Conservation (phyloP, 2,888 invertebrate species). For the Pachycephus smyrnensis region DNA sequence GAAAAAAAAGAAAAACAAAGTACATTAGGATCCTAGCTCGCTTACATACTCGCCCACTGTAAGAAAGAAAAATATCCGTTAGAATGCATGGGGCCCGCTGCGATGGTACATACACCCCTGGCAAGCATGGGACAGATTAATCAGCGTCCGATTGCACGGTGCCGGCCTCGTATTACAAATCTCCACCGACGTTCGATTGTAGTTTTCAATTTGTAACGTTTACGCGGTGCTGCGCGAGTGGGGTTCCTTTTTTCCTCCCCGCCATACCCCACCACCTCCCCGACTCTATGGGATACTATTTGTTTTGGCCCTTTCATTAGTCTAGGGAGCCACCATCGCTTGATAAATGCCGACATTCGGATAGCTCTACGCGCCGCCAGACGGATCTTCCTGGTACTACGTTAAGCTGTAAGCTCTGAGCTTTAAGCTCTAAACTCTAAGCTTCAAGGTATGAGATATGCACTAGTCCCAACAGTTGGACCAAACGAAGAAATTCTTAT, state of each 20-base stretch:
- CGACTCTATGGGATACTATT: conserved; percentile 16
- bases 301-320: conserved; percentile 20
- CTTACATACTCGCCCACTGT: background rate
- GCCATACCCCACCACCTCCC: background rate
- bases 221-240: conserved; percentile 6
- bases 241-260: background rate
- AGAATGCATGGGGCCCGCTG: background rate
- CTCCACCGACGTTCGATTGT: conserved; percentile 13
- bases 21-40: background rate
- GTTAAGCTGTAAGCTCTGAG: background rate
- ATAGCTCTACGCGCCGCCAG: conserved; percentile 12
- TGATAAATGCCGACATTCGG: conserved; percentile 21
- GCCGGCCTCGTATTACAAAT: conserved; percentile 16
- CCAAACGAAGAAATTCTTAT: background rate
- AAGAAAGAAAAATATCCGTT: background rate
- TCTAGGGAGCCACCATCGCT: background rate
- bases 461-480: background rate
- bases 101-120: background rate
- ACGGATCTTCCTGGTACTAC: background rate
- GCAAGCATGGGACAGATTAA: conserved; percentile 13
- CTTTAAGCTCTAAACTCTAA: background rate
- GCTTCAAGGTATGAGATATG: background rate
- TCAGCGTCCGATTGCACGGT: conserved; percentile 12
- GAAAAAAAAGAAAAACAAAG: background rate
- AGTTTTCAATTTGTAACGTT: conserved; percentile 20